Evolutionary conservation across 1,140 invertebrate genomes (phyloP), one percentile per base, ranked within the genome.

Genomic region (Batillaria attramentaria): DNA sequence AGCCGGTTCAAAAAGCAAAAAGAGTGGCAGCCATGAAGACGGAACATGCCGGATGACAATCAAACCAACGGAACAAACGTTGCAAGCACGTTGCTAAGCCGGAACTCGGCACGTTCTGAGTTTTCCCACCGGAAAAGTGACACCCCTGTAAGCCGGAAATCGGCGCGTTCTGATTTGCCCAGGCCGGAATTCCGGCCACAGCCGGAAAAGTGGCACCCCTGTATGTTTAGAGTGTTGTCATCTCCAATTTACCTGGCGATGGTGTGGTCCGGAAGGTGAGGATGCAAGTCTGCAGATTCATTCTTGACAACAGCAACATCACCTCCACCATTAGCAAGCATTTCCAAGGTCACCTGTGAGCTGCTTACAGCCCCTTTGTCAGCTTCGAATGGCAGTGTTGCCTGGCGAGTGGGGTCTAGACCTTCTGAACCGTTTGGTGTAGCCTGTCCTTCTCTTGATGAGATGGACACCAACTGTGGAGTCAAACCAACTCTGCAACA

Each of bases 301-400:
- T 86, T 84, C 66, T 86, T 85, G n/a, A 85, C 77, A 3, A 82
- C 76, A 3, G 80, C 66, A 10, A 81, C 78, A 35, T 70, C 72
- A 0, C 60, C 62, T 31, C 31, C 31, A 10, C 33, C 66, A 10
- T 50, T 42, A 24, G 33, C 72, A 42, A 50, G 75, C 72, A 57
- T 65, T 31, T 65, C 76, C 54, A 39, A 42, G 69, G 41, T 78
- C 43, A 50, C 43, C 35, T 80, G 76, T 18, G 88, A 86, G 72
- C 85, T 86, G 37, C 82, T 81, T 18, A 87, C 84, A 8, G 81
- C 76, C 41, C 79, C 79, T 13, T 79, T 31, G 20, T 85, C 86
- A 35, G 82, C 33, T 28, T 74, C 83, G 60, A 87, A 85, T 20
- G 86, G 85, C n/a, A 84, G 60, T 6, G 81, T 84, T 33, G 35